phyloP scores from a whole-genome alignment of 2,797 vertebrate genomes.

The Macropus fuliginosus region DNA sequence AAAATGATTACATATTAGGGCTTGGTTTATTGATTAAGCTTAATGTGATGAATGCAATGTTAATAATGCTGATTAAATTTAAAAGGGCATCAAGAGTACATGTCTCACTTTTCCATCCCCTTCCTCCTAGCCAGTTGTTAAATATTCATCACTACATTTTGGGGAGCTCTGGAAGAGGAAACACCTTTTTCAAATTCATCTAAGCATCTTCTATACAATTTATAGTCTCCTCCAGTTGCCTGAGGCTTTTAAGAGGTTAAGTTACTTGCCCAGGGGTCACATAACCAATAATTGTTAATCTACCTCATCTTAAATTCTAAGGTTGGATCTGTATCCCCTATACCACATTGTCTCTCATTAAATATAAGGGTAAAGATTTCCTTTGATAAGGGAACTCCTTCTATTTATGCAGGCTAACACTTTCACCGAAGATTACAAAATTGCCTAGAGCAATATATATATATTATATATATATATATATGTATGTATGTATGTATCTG shows the following conservation, averaged over 20 bases:
- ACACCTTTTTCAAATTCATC: neutral
- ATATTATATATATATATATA: too few species aligned
- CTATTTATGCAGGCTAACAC: neutral
- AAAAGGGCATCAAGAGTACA: neutral
- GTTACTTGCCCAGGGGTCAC: neutral
- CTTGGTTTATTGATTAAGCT: neutral
- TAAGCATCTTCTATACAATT: neutral
- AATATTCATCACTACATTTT: neutral
- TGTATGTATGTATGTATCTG: too few species aligned
- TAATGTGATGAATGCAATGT: neutral
- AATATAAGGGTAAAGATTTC: neutral
- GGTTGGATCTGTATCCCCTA: neutral
- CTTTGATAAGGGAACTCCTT: slow-evolving; percentile 1
- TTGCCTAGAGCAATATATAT: neutral
- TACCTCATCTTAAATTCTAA: neutral
- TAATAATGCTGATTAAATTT: neutral
- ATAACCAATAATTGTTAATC: neutral
- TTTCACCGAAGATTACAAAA: neutral
- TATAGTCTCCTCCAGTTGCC: neutral
- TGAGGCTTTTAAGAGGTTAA: neutral
- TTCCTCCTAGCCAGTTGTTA: neutral
- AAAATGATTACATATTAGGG: neutral
- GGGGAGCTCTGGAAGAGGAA: neutral
- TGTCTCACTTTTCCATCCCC: too few species aligned
- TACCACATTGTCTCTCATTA: neutral